phyloP scores from a whole-genome alignment of 2,797 vertebrate genomes.

The Crax fasciolata region DNA sequence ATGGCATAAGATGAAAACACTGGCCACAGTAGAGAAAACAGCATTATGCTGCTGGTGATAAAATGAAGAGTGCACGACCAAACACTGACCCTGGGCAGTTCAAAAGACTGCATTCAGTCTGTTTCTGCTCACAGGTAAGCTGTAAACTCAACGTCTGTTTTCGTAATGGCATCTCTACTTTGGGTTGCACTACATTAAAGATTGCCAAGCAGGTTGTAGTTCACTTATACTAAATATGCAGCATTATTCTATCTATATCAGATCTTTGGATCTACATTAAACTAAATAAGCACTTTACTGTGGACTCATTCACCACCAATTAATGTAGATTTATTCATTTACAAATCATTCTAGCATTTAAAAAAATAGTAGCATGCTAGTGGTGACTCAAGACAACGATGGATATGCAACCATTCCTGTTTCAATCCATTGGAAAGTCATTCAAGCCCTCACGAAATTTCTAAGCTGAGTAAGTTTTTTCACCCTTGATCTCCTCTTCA shows the following conservation, averaged over 20 bases:
- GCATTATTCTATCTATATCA: not conserved
- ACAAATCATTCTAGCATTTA: not conserved
- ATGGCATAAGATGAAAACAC: not conserved
- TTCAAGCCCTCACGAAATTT: not conserved
- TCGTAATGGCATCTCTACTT: not conserved
- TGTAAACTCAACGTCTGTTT: not conserved
- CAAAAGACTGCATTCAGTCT: not conserved
- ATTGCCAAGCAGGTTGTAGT: not conserved
- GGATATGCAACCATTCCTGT: not conserved
- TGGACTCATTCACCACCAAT: not conserved
- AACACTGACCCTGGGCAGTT: not conserved
- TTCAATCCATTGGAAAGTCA: not conserved
- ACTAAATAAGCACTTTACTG: not conserved
- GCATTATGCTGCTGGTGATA: too few species aligned
- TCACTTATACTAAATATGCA: not conserved
- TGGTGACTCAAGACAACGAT: accelerated
- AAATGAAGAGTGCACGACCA: not conserved
- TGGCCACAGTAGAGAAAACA: not conserved
- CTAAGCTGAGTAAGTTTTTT: not conserved
- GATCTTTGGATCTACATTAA: not conserved
- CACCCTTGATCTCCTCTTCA: not conserved
- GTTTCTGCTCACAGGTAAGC: not conserved
- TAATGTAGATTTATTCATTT: not conserved
- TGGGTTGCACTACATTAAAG: not conserved
- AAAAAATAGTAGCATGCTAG: not conserved